phyloP scores from a whole-genome alignment of 2,797 vertebrate species.

The Enteromius thamalakanensis region DNA sequence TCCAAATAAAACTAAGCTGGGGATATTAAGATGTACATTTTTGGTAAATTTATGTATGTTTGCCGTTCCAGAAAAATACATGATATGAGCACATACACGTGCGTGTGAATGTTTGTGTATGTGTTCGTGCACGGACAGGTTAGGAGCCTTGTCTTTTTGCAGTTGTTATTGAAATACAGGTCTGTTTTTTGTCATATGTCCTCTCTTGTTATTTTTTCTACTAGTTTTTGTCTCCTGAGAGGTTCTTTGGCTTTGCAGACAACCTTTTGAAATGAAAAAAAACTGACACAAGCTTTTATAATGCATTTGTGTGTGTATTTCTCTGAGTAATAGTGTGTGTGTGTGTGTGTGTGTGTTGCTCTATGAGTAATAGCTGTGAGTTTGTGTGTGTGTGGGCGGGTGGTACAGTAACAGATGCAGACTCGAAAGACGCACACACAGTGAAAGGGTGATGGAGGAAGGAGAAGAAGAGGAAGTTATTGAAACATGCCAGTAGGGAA shows the following conservation, averaged over 20 bases:
- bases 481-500: conserved; percentile 20
- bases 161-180: conserved; percentile 24
- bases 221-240: conserved; percentile 24
- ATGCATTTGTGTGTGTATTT: conserved; percentile 36
- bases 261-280: conserved; percentile 41
- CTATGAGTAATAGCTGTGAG: conserved; percentile 30
- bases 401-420: conserved; percentile 36
- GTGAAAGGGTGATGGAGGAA: conserved; percentile 33
- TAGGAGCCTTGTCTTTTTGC: conserved; percentile 16
- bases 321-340: conserved; percentile 49
- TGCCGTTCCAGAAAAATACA: neutral
- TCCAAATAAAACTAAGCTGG: neutral
- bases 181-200: conserved; percentile 12
- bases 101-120: neutral
- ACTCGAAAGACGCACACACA: conserved; percentile 28
- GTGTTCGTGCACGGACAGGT: neutral
- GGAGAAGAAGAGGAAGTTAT: conserved; percentile 16
- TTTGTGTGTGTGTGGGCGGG: neutral
- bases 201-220: neutral
- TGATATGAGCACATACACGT: neutral
- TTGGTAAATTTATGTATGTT: neutral
- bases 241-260: conserved; percentile 36
- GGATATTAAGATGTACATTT: neutral
- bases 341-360: conserved; percentile 10
- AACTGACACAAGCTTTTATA: conserved; percentile 34